A percentile compares a stretch with the other conserved stretches of the same genome.
Conservation (phyloP, 1,140 invertebrate species). For the Caenorhabditis tropicalis region DNA sequence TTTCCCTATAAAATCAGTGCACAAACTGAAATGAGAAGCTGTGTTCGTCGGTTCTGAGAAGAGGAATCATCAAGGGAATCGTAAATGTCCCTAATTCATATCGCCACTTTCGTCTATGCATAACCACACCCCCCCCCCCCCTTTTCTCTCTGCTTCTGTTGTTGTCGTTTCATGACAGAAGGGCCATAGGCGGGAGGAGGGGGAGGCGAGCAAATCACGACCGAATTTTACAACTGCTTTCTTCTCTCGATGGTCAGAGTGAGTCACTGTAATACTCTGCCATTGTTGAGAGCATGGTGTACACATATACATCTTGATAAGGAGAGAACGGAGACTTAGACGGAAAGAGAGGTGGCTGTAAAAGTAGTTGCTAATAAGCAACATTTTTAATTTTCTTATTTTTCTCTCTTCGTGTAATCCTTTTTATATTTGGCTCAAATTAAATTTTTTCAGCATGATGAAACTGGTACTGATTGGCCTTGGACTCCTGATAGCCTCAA, state of each 20-base stretch:
- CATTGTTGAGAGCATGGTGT: not conserved
- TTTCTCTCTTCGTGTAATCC: not conserved
- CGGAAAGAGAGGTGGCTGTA: not conserved
- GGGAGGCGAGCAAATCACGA: conserved; percentile 23
- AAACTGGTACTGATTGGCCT: not conserved
- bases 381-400: not conserved
- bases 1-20: not conserved
- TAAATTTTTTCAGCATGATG: not conserved
- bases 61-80: conserved; percentile 43
- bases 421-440: not conserved
- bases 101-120: conserved; percentile 39
- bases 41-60: not conserved
- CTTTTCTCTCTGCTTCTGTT: conserved; percentile 10
- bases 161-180: conserved; percentile 29
- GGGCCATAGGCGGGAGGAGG: not conserved
- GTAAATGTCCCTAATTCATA: conserved; percentile 45
- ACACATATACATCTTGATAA: not conserved
- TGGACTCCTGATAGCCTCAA: conserved; percentile 22
- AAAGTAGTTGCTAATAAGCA: conserved; percentile 23
- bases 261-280: conserved; percentile 1
- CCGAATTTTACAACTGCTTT: conserved; percentile 29
- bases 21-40: conserved; percentile 27
- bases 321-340: not conserved
- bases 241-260: not conserved
- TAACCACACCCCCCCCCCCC: not conserved